Conservation (phyloP, 30 jellyfish, hydroid and myxozoan genomes). For the Phacellophora camtschatica region DNA sequence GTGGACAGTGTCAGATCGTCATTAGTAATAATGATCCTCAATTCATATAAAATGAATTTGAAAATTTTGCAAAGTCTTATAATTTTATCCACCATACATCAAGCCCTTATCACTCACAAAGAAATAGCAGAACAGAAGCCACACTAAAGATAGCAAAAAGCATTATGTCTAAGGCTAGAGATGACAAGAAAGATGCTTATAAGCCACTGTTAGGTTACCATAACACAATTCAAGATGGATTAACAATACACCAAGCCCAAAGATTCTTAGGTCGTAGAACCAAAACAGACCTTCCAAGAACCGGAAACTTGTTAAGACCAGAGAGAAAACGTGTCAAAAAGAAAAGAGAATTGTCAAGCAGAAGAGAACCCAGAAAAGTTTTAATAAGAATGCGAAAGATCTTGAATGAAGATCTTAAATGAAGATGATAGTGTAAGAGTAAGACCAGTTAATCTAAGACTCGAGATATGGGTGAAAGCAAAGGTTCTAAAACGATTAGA, state of each 20-base stretch:
- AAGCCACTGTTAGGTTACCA: not conserved
- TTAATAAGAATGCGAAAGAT: not conserved
- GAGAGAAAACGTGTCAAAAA: slow-evolving; percentile 31
- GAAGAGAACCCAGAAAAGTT: slow-evolving; percentile 17
- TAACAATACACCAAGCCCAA: not conserved
- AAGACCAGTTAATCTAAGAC: slow-evolving; percentile 8
- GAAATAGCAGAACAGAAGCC: slow-evolving; percentile 62
- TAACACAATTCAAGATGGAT: not conserved
- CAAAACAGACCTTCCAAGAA: slow-evolving; percentile 40
- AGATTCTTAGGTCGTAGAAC: not conserved
- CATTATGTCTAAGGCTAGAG: slow-evolving; percentile 37
- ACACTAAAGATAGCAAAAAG: slow-evolving; percentile 43
- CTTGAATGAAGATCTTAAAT: not conserved
- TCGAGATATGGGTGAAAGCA: too few relatives aligned
- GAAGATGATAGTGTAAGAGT: slow-evolving; percentile 4
- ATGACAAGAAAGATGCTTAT: slow-evolving; percentile 34
- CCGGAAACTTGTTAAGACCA: slow-evolving; percentile 44
- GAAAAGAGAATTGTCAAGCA: slow-evolving; percentile 22
- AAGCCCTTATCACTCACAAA: slow-evolving; percentile 37
- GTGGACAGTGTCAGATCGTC: slow-evolving; percentile 44
- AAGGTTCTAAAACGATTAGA: too few relatives aligned
- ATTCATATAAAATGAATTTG: slow-evolving; percentile 31
- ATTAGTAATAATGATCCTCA: slow-evolving; percentile 29
- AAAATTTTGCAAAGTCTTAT: slow-evolving; percentile 27
- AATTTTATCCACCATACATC: slow-evolving; percentile 25